Conservation (phyloP, 2,113 vertebrate species). For the Plecotus auritus region DNA sequence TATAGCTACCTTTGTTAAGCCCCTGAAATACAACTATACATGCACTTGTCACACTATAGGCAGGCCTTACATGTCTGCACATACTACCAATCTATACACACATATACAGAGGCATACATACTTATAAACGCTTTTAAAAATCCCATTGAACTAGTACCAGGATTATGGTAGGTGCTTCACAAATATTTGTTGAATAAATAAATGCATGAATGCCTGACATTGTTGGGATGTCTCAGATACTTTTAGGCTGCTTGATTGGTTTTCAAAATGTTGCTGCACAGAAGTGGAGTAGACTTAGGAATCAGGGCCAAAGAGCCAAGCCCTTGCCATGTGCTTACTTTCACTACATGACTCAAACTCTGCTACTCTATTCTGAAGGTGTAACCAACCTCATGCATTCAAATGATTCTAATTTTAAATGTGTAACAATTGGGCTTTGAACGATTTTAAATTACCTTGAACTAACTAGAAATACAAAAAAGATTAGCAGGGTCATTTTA, state of each 20-base stretch:
- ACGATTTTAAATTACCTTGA: background rate
- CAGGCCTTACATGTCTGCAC: background rate
- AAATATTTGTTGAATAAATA: conserved; percentile 22
- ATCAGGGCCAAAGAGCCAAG: background rate
- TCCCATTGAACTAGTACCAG: background rate
- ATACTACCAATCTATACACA: background rate
- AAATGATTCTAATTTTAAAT: conserved; percentile 24
- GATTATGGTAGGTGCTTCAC: background rate
- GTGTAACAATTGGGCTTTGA: background rate
- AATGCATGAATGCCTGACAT: background rate
- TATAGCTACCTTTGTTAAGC: background rate
- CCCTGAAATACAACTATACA: background rate
- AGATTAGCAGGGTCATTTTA: background rate
- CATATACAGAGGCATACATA: background rate
- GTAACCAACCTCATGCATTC: background rate
- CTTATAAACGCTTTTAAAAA: background rate
- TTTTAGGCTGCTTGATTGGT: background rate
- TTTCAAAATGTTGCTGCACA: conserved; percentile 2
- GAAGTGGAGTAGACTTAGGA: background rate
- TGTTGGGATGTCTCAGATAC: background rate
- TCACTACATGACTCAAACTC: background rate
- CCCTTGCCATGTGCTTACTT: background rate
- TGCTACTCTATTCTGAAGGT: background rate
- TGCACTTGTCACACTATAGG: background rate
- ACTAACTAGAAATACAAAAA: background rate